A percentile compares a stretch with the other conserved stretches of the same genome.
phyloP scores from a whole-genome alignment of 2,113 vertebrate species.

The Xiphorhynchus elegans region DNA sequence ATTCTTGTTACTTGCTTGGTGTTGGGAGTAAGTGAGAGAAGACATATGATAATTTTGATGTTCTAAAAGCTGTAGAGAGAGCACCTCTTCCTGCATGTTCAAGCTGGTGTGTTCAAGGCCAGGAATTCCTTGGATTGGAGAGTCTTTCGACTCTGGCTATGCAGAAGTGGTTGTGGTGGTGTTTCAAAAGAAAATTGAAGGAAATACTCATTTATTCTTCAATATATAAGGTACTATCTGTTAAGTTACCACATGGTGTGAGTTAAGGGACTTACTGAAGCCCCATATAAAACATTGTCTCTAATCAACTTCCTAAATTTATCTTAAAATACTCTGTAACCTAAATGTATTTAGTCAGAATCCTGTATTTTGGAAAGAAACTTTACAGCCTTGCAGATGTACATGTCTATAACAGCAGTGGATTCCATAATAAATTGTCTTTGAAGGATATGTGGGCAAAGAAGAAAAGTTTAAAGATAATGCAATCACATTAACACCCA shows the following conservation, averaged over 20 bases:
- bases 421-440: slow-evolving; percentile 14
- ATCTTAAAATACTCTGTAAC: background rate
- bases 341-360: background rate
- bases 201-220: background rate
- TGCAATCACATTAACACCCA: slow-evolving; percentile 42
- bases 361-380: background rate
- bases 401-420: background rate
- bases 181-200: background rate
- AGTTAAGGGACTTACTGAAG: background rate
- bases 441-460: slow-evolving; percentile 43
- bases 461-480: slow-evolving; percentile 38
- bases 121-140: background rate
- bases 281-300: background rate
- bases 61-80: background rate
- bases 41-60: background rate
- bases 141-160: background rate
- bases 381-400: background rate
- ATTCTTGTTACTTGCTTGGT: background rate
- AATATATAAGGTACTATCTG: background rate
- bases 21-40: background rate
- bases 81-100: background rate
- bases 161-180: background rate
- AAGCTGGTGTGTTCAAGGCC: background rate
- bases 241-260: background rate
- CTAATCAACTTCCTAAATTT: background rate